Evolutionary conservation across 1,140 invertebrate species (phyloP).

Genomic region (Cataglyphis hispanica): DNA sequence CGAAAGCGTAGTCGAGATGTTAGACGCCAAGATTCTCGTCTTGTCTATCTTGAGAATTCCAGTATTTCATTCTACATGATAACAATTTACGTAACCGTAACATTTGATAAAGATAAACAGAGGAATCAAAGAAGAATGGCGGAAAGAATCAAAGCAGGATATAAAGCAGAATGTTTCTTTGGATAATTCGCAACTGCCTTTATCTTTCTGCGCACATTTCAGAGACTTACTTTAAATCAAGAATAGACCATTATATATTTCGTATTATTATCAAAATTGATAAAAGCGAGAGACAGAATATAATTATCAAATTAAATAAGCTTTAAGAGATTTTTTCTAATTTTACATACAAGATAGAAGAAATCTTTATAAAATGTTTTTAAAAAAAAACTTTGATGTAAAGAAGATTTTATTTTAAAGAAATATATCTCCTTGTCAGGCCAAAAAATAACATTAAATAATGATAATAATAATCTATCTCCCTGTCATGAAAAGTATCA

Average conservation of each 20-base stretch:
- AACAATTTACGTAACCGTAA: slow-evolving; percentile 52
- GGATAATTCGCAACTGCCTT: background rate
- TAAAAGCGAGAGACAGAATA: background rate
- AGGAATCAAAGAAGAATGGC: background rate
- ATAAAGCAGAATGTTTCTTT: background rate
- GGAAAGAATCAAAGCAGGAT: background rate
- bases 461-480: background rate
- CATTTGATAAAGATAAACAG: background rate
- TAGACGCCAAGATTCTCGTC: slow-evolving; percentile 56
- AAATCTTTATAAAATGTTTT: background rate
- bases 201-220: background rate
- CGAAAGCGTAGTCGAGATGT: slow-evolving; percentile 33
- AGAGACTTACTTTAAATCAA: background rate
- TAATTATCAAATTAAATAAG: background rate
- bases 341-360: background rate
- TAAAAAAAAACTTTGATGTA: background rate
- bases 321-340: background rate
- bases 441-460: background rate
- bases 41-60: slow-evolving; percentile 69
- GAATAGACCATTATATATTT: background rate
- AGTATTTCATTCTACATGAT: slow-evolving; percentile 26
- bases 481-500: slow-evolving; percentile 17
- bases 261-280: slow-evolving; percentile 2
- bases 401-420: background rate
- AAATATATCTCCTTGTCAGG: background rate